Percentiles rank a stretch among this genome's conserved stretches.
Conservation (phyloP, 2,888 invertebrate genomes). For the Cantharis flavilabris region DNA sequence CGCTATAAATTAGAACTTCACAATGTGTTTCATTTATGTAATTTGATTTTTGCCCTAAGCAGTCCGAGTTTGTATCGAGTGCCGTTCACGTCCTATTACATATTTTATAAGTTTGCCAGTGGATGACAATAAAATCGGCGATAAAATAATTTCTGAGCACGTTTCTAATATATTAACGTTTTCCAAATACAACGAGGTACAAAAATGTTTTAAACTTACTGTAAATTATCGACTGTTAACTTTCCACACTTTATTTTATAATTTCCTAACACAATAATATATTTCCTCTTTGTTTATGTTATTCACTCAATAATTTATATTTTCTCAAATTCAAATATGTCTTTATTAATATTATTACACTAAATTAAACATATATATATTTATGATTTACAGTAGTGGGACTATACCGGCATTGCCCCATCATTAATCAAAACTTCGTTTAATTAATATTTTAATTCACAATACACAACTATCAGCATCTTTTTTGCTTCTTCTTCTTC, state of each 20-base stretch:
- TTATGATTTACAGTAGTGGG: neutral
- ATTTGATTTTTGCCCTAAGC: slow-evolving; percentile 54
- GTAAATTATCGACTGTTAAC: slow-evolving; percentile 3
- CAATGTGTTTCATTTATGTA: slow-evolving; percentile 57
- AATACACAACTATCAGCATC: no score
- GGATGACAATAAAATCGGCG: slow-evolving; percentile 49
- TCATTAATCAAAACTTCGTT: no score
- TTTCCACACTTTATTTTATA: slow-evolving; percentile 2
- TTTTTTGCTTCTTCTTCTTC: no score
- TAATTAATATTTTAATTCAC: no score
- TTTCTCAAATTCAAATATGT: neutral
- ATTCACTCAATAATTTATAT: neutral
- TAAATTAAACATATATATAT: neutral
- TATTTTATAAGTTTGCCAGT: slow-evolving; percentile 52
- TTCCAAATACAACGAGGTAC: slow-evolving; percentile 9
- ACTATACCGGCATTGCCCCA: no score
- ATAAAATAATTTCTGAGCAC: slow-evolving; percentile 32
- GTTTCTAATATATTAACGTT: slow-evolving; percentile 29
- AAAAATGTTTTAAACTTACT: slow-evolving; percentile 1
- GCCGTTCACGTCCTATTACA: slow-evolving; percentile 47
- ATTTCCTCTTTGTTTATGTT: neutral
- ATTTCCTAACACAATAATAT: neutral
- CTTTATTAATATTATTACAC: neutral
- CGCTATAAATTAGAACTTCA: slow-evolving; percentile 55
- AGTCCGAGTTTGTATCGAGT: slow-evolving; percentile 45